Evolutionary conservation across 2,113 vertebrate genomes (phyloP).

Genomic region (Peromyscus polionotus): DNA sequence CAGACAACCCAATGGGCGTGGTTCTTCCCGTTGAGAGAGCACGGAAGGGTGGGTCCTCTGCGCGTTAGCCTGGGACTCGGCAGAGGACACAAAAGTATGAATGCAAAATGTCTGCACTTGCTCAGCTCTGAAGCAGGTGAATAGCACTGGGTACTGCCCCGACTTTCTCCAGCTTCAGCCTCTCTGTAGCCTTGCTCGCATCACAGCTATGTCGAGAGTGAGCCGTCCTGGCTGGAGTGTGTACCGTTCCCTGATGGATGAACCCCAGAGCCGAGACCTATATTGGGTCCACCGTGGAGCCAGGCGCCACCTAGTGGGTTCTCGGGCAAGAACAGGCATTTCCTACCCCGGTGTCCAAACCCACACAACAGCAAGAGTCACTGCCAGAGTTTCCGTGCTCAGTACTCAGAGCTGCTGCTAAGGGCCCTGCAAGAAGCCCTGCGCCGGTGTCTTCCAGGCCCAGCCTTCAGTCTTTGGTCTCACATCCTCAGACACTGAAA

Average conservation of each 20-base stretch:
- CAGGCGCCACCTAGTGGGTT: conserved; percentile 53
- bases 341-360: not conserved
- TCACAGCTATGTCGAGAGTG: not conserved
- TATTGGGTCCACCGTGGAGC: not conserved
- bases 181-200: not conserved
- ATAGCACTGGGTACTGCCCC: not conserved
- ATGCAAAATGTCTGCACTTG: too few relatives aligned
- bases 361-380: not conserved
- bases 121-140: not conserved
- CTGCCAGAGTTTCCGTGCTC: not conserved
- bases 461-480: not conserved
- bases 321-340: not conserved
- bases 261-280: not conserved
- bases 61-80: not conserved
- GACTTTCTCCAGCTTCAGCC: not conserved
- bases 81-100: not conserved
- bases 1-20: not conserved
- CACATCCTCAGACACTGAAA: not conserved
- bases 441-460: not conserved
- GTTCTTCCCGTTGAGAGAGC: not conserved
- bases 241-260: too few relatives aligned
- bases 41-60: not conserved
- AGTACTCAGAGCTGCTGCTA: not conserved
- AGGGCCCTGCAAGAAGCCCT: not conserved
- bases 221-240: not conserved